These are phyloP conservation scores for Kryptolebias marmoratus DNA, from an alignment of 2,113 vertebrate genomes.

Conservation along the genomic window DNA sequence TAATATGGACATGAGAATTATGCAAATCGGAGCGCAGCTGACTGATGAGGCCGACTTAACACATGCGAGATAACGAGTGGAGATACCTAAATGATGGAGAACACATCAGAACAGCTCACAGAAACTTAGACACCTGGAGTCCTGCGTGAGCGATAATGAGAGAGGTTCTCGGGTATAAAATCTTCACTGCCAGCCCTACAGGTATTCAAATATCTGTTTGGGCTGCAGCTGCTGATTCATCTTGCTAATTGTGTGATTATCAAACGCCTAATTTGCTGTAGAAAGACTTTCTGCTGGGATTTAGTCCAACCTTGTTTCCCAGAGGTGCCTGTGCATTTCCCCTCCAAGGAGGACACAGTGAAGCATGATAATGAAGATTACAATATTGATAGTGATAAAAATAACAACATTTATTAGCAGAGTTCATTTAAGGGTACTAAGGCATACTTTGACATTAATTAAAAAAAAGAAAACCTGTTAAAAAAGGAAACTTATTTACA, in stretches of 20 bases:
- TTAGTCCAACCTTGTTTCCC: constrained; percentile 31
- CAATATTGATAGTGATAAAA: background rate
- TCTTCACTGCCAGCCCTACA: constrained; percentile 31
- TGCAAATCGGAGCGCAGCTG: constrained; percentile 9
- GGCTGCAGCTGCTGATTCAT: constrained; percentile 58
- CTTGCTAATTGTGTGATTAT: constrained; percentile 67
- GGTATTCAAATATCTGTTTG: constrained; percentile 51
- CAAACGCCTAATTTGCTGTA: constrained; percentile 61
- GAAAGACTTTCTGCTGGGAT: constrained; percentile 51
- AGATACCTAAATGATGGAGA: constrained; percentile 28
- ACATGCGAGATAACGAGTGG: constrained; percentile 31
- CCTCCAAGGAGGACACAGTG: background rate
- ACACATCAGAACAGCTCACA: constrained; percentile 36
- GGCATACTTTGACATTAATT: background rate
- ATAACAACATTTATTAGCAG: background rate
- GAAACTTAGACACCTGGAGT: constrained; percentile 37
- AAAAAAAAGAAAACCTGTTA: background rate
- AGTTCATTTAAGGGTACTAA: background rate
- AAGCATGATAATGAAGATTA: constrained; percentile 12
- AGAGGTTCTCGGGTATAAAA: constrained; percentile 22
- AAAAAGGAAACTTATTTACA: background rate
- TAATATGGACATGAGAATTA: constrained; percentile 43
- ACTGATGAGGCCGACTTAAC: constrained; percentile 40
- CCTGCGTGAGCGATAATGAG: constrained; percentile 41
- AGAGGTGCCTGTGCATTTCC: constrained; percentile 9